A percentile compares a stretch with the other conserved stretches of the same genome.
Evolutionary conservation across 2,113 vertebrate species (phyloP).

Genomic region (Campylorhamphus procurvoides): DNA sequence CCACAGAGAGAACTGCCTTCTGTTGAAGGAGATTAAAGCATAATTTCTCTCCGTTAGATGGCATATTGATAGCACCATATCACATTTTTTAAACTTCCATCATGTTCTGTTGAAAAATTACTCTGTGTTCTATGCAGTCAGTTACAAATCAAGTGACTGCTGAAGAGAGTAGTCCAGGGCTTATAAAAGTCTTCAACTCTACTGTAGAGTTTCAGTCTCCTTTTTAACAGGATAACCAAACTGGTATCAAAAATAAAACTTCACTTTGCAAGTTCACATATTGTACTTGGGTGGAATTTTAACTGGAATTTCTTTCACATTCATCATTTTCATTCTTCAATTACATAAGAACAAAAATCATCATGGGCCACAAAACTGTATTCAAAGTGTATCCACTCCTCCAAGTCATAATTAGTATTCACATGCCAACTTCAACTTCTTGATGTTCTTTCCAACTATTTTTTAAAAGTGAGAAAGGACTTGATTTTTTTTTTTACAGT

Average conservation of each 20-base stretch:
- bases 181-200: background rate
- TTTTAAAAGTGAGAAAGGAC: background rate
- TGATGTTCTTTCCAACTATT: background rate
- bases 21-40: slow-evolving; percentile 20
- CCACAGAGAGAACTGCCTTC: background rate
- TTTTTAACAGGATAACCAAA: background rate
- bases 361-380: background rate
- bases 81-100: background rate
- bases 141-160: background rate
- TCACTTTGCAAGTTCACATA: background rate
- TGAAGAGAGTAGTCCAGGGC: background rate
- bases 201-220: background rate
- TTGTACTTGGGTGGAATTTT: background rate
- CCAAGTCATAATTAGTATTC: background rate
- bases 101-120: background rate
- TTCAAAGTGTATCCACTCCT: background rate
- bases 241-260: background rate
- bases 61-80: background rate
- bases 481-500: background rate
- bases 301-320: background rate
- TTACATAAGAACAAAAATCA: background rate
- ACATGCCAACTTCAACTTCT: background rate
- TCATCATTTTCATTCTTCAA: background rate
- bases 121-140: background rate
- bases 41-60: slow-evolving; percentile 24